Evolutionary conservation across 2,113 vertebrate species (phyloP).

Genomic region (Phyllostomus discolor): DNA sequence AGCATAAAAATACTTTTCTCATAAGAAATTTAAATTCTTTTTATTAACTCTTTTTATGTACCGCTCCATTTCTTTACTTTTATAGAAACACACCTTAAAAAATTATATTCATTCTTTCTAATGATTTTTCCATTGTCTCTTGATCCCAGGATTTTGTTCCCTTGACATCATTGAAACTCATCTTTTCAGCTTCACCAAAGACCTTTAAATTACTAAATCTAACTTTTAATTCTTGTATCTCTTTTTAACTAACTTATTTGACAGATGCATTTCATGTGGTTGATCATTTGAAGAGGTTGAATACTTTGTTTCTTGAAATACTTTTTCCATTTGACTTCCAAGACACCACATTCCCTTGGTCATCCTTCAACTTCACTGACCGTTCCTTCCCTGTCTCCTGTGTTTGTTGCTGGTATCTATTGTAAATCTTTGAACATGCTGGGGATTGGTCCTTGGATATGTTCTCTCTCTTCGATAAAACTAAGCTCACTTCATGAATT

Average conservation of each 20-base stretch:
- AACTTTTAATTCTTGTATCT: neutral
- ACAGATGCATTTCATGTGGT: neutral
- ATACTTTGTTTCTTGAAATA: neutral
- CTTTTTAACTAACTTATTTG: neutral
- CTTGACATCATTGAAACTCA: neutral
- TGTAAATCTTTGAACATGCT: neutral
- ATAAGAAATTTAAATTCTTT: neutral
- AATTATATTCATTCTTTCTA: neutral
- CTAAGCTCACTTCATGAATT: neutral
- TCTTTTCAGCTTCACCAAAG: neutral
- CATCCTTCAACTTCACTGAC: neutral
- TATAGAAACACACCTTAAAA: neutral
- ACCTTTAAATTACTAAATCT: neutral
- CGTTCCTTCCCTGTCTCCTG: neutral
- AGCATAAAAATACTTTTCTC: neutral
- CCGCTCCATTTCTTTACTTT: neutral
- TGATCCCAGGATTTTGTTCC: neutral
- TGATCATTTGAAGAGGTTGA: neutral
- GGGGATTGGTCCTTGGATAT: neutral
- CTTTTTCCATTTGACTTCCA: neutral
- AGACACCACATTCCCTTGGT: neutral
- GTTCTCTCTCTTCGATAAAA: neutral
- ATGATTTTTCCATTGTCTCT: neutral
- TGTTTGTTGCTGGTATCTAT: neutral
- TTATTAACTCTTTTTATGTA: neutral